These are phyloP conservation scores for Drosophila mercatorum DNA, from an alignment of 2,888 invertebrate species.

Conservation along the genomic window DNA sequence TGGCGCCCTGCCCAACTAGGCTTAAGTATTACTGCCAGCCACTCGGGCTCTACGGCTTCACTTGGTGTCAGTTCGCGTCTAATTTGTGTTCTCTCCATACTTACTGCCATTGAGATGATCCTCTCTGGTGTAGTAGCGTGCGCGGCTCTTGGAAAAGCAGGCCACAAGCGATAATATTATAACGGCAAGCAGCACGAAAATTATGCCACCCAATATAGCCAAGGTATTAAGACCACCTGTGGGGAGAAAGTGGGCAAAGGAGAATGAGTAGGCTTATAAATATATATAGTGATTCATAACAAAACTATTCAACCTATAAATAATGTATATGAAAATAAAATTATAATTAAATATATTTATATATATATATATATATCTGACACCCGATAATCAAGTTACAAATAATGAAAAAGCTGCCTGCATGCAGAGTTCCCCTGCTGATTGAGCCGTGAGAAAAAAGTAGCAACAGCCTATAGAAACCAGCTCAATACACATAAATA, in stretches of 20 bases:
- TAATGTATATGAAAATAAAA: too few species aligned
- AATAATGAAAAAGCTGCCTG: background rate
- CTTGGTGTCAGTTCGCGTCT: slow-evolving; percentile 1
- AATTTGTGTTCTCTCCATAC: slow-evolving; percentile 48
- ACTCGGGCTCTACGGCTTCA: slow-evolving; percentile 13
- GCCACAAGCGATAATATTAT: slow-evolving; percentile 83
- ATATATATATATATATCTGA: too few species aligned
- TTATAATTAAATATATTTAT: too few species aligned
- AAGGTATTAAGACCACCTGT: slow-evolving; percentile 86
- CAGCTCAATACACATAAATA: background rate
- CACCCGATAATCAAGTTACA: background rate
- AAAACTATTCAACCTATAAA: too few species aligned
- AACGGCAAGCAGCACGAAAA: slow-evolving; percentile 83
- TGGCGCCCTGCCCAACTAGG: slow-evolving; percentile 55
- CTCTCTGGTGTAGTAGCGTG: slow-evolving; percentile 92
- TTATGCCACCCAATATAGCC: slow-evolving; percentile 84
- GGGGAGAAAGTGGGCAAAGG: slow-evolving; percentile 42
- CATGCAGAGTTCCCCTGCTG: background rate
- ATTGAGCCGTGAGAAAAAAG: background rate
- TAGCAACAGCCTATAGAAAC: background rate
- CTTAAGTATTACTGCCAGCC: slow-evolving; percentile 26
- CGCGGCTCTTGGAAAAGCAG: slow-evolving; percentile 89
- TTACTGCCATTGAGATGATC: slow-evolving; percentile 85
- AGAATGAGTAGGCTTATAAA: too few species aligned
- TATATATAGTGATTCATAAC: too few species aligned